Percentiles rank a stretch among this genome's conserved stretches.
Conservation (phyloP, 2,113 vertebrate species). For the Ptilorrhoa leucosticta region DNA sequence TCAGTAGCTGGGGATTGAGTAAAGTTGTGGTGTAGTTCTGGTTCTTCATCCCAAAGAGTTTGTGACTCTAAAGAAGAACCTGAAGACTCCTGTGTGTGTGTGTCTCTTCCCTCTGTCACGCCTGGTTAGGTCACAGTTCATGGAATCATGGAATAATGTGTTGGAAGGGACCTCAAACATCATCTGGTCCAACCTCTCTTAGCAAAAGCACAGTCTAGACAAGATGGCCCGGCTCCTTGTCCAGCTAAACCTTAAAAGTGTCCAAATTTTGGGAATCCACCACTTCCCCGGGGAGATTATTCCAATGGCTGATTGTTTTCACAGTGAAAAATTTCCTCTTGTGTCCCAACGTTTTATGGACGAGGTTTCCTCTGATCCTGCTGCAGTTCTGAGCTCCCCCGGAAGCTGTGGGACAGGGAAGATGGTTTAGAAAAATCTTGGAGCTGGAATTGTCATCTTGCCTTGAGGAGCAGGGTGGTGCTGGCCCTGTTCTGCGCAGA, state of each 20-base stretch:
- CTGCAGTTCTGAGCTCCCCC: background rate
- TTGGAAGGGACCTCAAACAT: background rate
- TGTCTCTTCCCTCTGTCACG: accelerated
- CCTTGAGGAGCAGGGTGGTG: background rate
- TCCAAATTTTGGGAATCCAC: background rate
- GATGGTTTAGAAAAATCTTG: background rate
- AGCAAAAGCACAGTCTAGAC: background rate
- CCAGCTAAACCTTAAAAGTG: background rate
- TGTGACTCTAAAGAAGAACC: background rate
- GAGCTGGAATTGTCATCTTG: background rate
- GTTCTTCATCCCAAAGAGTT: background rate
- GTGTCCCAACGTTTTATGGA: accelerated
- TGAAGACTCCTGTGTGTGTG: background rate
- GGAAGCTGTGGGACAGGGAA: background rate
- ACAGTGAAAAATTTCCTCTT: too few species aligned
- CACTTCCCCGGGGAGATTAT: background rate
- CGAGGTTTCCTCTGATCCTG: background rate
- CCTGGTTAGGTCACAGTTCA: background rate
- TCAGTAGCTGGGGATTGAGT: background rate
- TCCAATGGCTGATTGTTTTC: background rate
- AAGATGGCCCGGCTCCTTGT: background rate
- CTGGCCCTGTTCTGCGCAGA: background rate
- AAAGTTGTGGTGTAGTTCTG: background rate
- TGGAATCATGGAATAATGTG: accelerated
- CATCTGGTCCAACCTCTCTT: background rate